Conservation (phyloP, 1,140 invertebrate genomes). For the Bombus polaris region DNA sequence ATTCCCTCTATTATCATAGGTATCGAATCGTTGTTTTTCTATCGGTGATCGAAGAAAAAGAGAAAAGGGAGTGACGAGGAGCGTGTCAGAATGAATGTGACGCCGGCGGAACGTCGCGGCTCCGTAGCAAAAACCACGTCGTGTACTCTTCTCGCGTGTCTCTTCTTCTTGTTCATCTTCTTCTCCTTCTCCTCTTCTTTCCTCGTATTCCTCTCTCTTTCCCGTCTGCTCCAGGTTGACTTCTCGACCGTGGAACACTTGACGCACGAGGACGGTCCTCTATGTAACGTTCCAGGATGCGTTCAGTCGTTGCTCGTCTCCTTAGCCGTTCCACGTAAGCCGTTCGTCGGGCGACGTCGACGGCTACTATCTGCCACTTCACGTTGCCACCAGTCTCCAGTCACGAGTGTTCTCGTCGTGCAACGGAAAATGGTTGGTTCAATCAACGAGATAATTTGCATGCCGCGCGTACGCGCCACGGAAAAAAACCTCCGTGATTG, state of each 20-base stretch:
- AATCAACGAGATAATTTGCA: conserved; percentile 67
- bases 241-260: conserved; percentile 62
- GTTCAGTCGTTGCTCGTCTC: conserved; percentile 56
- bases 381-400: conserved; percentile 61
- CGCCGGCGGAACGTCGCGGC: conserved; percentile 73
- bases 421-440: conserved; percentile 39
- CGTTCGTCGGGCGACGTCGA: conserved; percentile 41
- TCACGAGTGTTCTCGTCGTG: conserved; percentile 55
- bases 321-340: conserved; percentile 53
- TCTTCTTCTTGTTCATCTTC: conserved; percentile 64
- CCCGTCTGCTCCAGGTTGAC: conserved; percentile 39
- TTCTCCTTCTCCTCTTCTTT: conserved; percentile 3
- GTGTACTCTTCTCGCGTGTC: conserved; percentile 71
- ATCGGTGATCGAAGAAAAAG: background rate
- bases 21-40: conserved; percentile 42
- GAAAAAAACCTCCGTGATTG: background rate
- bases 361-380: conserved; percentile 68
- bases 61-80: conserved; percentile 54
- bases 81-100: conserved; percentile 75
- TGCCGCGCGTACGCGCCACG: background rate
- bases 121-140: conserved; percentile 71
- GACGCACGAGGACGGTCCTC: conserved; percentile 63
- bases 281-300: conserved; percentile 54
- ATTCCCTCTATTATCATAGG: background rate
- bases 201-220: conserved; percentile 47